Base-by-base conservation (phyloP, 2,113 vertebrate species). In the Anolis sagrei region DNA sequence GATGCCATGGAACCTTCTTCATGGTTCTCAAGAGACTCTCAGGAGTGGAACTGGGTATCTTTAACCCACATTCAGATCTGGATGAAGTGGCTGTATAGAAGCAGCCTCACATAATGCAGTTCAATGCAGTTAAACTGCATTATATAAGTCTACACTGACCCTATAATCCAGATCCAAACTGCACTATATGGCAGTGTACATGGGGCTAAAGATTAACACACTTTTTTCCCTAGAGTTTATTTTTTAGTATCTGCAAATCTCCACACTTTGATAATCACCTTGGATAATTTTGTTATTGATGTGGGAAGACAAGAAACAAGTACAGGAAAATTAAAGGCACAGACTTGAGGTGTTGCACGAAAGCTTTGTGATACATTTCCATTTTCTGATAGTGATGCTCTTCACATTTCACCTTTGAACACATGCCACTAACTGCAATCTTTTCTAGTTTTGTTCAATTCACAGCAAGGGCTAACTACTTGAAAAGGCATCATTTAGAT, bases 401-500 rank as follows among this genome's bases (percentile, higher is more conserved):
- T 84, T 88, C 93, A 90, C 82, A 83, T 89, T 68, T 95, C 85
- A 89, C 87, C 92, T 95, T 93, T 91, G 44, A 95, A 91, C 78
- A 89, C 90, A 79, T 86, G 87, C 84, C 84, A 62, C 81, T 93
- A 91, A 93, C 91, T 91, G 93, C 88, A 87, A 93, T 95, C 91
- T 94, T 90, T 94, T 95, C 92, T 58, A 90, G 70, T 93, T 94
- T 93, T 93, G 88, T 92, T 92, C 91, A 91, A 87, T 81, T 95
- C 86, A 77, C 92, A 85, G 91, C 90, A 94, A 94, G 85, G 86
- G 91, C 69, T 75, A 92, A 75, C 78, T 90, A 87, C 87, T 94
- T 94, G 83, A 90, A 93, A 88, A 79, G 76, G 92, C 93, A 92
- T 82, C 91, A 88, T 94, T 93, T 93, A 94, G 87, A 90, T 69